Percentiles rank a stretch among this genome's conserved stretches.
Evolutionary conservation across 2,797 vertebrate genomes (phyloP).

Genomic region (Phrynocephalus guinanensis): DNA sequence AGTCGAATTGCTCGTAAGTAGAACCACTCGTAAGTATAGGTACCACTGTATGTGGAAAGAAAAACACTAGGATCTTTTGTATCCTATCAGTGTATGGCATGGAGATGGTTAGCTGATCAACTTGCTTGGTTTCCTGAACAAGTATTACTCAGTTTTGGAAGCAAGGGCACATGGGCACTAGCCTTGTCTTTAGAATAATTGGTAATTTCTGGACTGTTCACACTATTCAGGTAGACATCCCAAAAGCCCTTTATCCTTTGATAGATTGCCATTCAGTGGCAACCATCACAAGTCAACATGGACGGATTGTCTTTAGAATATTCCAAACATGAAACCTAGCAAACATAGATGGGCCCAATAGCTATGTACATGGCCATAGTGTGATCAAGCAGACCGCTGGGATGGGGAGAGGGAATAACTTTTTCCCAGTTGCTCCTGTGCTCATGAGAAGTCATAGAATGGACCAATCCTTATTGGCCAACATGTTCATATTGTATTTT

Average conservation of each 20-base stretch:
- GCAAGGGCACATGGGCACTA: neutral
- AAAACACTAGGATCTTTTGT: neutral
- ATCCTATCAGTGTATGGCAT: neutral
- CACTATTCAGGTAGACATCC: neutral
- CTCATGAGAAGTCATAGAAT: neutral
- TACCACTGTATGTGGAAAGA: neutral
- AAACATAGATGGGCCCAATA: neutral
- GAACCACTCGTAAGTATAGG: no score
- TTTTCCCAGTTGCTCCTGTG: neutral
- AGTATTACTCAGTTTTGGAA: neutral
- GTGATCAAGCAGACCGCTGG: neutral
- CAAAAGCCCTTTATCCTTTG: neutral
- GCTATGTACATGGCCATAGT: neutral
- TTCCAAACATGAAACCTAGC: no score
- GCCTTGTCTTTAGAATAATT: neutral
- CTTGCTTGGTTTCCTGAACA: neutral
- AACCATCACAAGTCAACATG: neutral
- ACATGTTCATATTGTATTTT: neutral
- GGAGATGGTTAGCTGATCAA: neutral
- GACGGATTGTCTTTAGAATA: no score
- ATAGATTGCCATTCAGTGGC: neutral
- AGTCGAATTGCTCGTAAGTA: no score
- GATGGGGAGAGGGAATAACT: neutral
- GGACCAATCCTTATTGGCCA: neutral
- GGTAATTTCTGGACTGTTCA: neutral